Percentiles rank a stretch among this genome's conserved stretches.
phyloP scores from a whole-genome alignment of 2,888 invertebrate species.

The Gari tellinella region DNA sequence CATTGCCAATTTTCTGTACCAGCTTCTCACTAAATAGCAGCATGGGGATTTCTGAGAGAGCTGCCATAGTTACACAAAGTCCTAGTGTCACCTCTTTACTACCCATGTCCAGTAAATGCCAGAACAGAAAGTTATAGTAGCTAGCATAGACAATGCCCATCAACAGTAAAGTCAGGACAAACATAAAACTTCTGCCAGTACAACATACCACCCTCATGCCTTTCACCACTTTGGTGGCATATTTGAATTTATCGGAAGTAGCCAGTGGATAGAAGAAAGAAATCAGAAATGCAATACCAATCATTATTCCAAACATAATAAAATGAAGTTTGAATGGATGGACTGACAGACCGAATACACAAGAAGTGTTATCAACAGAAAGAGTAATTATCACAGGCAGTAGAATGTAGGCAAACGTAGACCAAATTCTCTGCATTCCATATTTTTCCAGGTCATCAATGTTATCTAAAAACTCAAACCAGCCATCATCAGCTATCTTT shows the following conservation, averaged over 20 bases:
- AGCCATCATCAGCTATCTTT: conserved; percentile 81
- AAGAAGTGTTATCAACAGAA: conserved; percentile 78
- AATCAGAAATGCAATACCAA: conserved; percentile 71
- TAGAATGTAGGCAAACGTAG: conserved; percentile 76
- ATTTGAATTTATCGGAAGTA: conserved; percentile 67
- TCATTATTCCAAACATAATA: conserved; percentile 76
- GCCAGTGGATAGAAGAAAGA: conserved; percentile 79
- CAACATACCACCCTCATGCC: conserved; percentile 74
- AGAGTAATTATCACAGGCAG: conserved; percentile 74
- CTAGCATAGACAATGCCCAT: conserved; percentile 75
- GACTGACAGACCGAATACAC: conserved; percentile 73
- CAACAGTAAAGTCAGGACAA: conserved; percentile 75
- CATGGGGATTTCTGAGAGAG: conserved; percentile 79
- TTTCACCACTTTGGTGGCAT: conserved; percentile 72
- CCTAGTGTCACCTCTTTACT: conserved; percentile 78
- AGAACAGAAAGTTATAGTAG: conserved; percentile 80
- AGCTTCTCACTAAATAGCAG: conserved; percentile 72
- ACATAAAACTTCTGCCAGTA: conserved; percentile 73
- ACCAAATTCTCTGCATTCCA: conserved; percentile 80
- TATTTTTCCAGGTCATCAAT: conserved; percentile 81
- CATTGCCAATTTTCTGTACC: conserved; percentile 73
- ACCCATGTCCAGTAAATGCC: conserved; percentile 79
- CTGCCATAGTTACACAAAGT: conserved; percentile 73
- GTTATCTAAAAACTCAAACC: conserved; percentile 82
- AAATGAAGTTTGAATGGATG: conserved; percentile 80